These are phyloP conservation scores for Oscheius sp. DNA, from an alignment of 2,888 invertebrate genomes.

Conservation along the genomic window DNA sequence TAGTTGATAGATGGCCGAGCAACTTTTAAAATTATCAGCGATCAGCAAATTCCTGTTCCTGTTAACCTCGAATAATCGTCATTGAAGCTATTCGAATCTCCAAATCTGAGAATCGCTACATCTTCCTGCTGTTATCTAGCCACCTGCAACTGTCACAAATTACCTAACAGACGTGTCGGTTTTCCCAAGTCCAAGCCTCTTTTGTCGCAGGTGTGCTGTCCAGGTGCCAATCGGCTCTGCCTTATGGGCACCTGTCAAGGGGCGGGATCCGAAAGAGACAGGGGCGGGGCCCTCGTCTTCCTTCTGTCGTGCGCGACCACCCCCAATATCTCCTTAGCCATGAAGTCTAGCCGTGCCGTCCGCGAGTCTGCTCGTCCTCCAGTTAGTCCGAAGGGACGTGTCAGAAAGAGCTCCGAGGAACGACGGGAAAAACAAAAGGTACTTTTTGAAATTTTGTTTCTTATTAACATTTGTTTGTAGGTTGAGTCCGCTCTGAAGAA, in stretches of 20 bases:
- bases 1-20: no score
- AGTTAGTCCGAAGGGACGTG: constrained; percentile 46
- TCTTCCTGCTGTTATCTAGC: background rate
- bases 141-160: constrained; percentile 10
- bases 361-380: constrained; percentile 24
- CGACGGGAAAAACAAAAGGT: constrained; percentile 56
- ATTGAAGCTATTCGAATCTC: no score
- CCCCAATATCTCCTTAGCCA: constrained; percentile 4
- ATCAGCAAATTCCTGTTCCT: no score
- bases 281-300: constrained; percentile 14
- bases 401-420: constrained; percentile 53
- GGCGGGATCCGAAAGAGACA: constrained; percentile 1
- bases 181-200: constrained; percentile 7
- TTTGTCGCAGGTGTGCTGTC: constrained; percentile 27
- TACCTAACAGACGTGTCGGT: constrained; percentile 8
- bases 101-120: no score
- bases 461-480: constrained; percentile 38
- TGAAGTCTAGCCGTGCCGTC: constrained; percentile 27
- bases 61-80: no score
- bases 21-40: no score
- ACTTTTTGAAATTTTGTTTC: constrained; percentile 12
- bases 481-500: constrained; percentile 50
- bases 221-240: constrained; percentile 21
- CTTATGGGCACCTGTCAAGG: constrained; percentile 24
- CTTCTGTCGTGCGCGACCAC: constrained; percentile 17